Conservation (phyloP, 2,797 vertebrate species). For the Epinephelus malabaricus region DNA sequence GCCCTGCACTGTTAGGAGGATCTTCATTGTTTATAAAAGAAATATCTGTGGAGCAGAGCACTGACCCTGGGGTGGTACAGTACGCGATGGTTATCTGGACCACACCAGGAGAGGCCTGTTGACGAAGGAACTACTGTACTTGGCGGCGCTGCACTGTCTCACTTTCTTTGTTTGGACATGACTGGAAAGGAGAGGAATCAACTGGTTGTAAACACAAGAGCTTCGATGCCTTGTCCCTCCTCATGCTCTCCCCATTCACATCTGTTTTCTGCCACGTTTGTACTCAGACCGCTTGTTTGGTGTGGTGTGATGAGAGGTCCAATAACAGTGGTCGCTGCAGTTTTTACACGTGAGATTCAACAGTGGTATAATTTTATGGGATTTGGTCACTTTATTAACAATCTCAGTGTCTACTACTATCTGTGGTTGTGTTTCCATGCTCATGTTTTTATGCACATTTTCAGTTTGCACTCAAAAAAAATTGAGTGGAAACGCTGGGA, state of each 20-base stretch:
- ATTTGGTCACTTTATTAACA: background rate
- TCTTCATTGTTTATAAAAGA: constrained; percentile 74
- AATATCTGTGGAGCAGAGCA: constrained; percentile 65
- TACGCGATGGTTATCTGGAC: constrained; percentile 80
- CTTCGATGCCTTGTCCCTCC: constrained; percentile 20
- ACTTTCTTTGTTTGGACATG: constrained; percentile 82
- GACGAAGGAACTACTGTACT: constrained; percentile 65
- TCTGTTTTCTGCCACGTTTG: constrained; percentile 24
- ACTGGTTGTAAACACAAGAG: constrained; percentile 66
- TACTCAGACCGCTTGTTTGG: constrained; percentile 8
- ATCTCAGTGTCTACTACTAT: background rate
- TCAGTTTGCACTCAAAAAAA: too few relatives aligned
- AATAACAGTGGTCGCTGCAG: background rate
- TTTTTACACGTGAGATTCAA: constrained; percentile 8
- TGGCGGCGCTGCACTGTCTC: constrained; percentile 75
- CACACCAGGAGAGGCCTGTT: constrained; percentile 71
- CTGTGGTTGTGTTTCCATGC: background rate
- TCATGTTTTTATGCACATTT: too few relatives aligned
- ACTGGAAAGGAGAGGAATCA: constrained; percentile 74
- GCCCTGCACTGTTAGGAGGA: constrained; percentile 23
- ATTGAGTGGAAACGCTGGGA: too few relatives aligned
- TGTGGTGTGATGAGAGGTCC: background rate
- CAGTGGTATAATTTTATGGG: background rate
- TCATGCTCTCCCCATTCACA: constrained; percentile 47
- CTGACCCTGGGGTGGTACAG: constrained; percentile 68